phyloP scores from a whole-genome alignment of 2,797 vertebrate genomes.

The Clarias laeviceps region DNA sequence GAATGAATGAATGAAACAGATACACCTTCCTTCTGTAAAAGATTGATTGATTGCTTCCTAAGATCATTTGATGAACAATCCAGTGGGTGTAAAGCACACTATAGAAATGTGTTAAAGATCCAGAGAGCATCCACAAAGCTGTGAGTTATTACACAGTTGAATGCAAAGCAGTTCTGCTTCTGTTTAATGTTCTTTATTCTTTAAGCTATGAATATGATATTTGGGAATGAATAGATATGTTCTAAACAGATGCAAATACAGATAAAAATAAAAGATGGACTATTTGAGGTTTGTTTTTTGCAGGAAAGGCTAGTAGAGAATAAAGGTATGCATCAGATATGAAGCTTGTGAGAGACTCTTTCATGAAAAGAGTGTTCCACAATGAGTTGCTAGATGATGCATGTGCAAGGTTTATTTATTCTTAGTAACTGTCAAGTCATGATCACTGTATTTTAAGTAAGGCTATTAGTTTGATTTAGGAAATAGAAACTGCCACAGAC shows the following conservation, averaged over 20 bases:
- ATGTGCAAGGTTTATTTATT: no score
- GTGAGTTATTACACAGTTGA: slow-evolving; percentile 68
- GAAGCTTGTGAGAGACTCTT: not conserved
- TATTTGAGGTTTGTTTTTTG: not conserved
- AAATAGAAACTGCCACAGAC: no score
- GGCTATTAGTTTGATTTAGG: no score
- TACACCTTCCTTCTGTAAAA: slow-evolving; percentile 21
- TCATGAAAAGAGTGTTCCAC: no score
- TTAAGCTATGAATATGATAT: not conserved
- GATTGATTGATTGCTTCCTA: slow-evolving; percentile 74
- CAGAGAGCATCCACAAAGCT: slow-evolving; percentile 66
- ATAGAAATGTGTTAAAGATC: slow-evolving; percentile 76
- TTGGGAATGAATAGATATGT: not conserved
- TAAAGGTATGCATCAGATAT: not conserved
- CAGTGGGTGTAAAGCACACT: slow-evolving; percentile 70
- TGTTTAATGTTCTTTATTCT: slow-evolving; percentile 20
- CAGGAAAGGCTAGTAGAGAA: no score
- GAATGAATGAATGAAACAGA: not conserved
- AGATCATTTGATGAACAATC: slow-evolving; percentile 73
- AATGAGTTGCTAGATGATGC: no score
- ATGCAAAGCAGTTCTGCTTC: not conserved
- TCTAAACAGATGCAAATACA: not conserved
- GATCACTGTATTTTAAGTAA: no score
- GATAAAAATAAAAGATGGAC: not conserved
- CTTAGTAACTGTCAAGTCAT: no score